Percentiles rank a stretch among this genome's conserved stretches.
phyloP scores from a whole-genome alignment of 2,888 invertebrate genomes.

The Cheilosia scutellata region DNA sequence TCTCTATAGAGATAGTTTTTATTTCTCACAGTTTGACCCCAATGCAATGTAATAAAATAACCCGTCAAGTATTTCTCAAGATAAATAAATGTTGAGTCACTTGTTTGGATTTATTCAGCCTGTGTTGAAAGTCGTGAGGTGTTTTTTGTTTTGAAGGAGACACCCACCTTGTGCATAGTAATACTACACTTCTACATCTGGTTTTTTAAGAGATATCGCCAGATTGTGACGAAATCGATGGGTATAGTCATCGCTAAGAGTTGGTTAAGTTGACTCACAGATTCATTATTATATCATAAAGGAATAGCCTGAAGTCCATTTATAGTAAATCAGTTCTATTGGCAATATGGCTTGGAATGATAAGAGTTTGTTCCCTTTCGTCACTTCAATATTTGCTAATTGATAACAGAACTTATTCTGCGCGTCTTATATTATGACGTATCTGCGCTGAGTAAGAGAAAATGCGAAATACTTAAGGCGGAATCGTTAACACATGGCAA shows the following conservation, averaged over 20 bases:
- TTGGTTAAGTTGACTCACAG: constrained; percentile 32
- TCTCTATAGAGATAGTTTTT: constrained; percentile 33
- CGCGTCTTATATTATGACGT: too few relatives aligned
- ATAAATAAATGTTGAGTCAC: constrained; percentile 30
- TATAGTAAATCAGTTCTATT: neutral
- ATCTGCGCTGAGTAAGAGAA: too few relatives aligned
- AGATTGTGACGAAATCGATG: constrained; percentile 23
- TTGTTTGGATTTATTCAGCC: neutral
- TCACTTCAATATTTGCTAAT: too few relatives aligned
- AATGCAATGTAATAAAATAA: constrained; percentile 31
- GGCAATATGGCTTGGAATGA: neutral
- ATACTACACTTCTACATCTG: neutral
- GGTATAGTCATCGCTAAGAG: constrained; percentile 21
- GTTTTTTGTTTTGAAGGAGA: constrained; percentile 6
- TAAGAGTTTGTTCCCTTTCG: constrained; percentile 1
- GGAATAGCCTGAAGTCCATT: neutral
- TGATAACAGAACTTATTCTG: too few relatives aligned
- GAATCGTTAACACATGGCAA: too few relatives aligned
- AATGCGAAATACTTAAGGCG: too few relatives aligned
- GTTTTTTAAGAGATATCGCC: constrained; percentile 10
- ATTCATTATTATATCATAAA: constrained; percentile 31
- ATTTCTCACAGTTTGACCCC: constrained; percentile 27
- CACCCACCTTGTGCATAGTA: constrained; percentile 24
- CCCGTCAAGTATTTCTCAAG: constrained; percentile 11
- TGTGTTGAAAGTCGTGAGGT: constrained; percentile 30